These are phyloP conservation scores for Prenolepis imparis DNA, from an alignment of 2,888 invertebrate species.

Conservation along the genomic window DNA sequence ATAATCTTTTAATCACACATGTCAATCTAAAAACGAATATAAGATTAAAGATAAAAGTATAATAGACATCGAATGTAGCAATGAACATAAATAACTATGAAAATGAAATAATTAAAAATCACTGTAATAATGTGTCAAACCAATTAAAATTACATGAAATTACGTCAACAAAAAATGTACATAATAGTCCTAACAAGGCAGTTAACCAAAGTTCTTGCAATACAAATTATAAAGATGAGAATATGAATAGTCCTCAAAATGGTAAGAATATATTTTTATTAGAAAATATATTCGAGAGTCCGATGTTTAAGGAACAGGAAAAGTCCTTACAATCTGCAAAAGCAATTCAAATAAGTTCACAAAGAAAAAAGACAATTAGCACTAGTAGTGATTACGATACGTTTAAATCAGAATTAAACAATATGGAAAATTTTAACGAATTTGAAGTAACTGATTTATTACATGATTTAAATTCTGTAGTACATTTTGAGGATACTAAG, in stretches of 20 bases:
- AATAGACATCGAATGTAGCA: too few species aligned
- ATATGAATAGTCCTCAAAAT: neutral
- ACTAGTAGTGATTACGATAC: constrained; percentile 50
- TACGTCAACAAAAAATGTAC: too few species aligned
- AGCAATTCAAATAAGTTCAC: neutral
- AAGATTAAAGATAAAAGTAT: too few species aligned
- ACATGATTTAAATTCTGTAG: constrained; percentile 66
- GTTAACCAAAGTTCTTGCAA: neutral
- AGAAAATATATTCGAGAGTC: neutral
- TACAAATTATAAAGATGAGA: neutral
- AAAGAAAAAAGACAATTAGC: constrained; percentile 37
- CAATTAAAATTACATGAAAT: too few species aligned
- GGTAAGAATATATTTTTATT: neutral
- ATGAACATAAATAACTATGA: too few species aligned
- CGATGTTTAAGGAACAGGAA: neutral
- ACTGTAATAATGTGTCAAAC: too few species aligned
- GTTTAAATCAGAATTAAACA: constrained; percentile 61
- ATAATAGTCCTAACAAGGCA: neutral
- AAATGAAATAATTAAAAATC: too few species aligned
- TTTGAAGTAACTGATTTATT: constrained; percentile 69
- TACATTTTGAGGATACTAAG: constrained; percentile 63
- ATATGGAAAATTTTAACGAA: constrained; percentile 48
- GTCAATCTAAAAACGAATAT: too few species aligned
- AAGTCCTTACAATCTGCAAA: neutral
- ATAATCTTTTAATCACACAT: too few species aligned